Evolutionary conservation across 23 tunicate species (phyloP), one percentile per base, ranked within the genome.

Genomic region (Trididemnum miniatum): DNA sequence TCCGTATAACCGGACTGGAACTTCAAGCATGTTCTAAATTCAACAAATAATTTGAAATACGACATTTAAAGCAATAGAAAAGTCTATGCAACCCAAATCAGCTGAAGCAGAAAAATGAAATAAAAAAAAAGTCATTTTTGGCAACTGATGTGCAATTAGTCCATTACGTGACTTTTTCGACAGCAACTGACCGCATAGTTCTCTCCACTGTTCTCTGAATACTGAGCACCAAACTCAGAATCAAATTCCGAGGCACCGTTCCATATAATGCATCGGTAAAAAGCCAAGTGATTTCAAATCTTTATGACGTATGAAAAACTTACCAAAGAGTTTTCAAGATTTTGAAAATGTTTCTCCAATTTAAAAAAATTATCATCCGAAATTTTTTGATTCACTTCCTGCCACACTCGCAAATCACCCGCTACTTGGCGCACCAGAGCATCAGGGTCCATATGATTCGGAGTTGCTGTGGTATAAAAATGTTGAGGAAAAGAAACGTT

Each of bases 1-100:
- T 29, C 96, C 96, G 62, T 74, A 90, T 65, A 84, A 31, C 27
- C 96, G 86, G 1, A 77, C 83, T 2, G 89, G 89, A 32, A 85
- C 59, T 9, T 65, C 79, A 0, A 72, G 35, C 67, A 83, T 33
- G 20, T 20, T 60, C 87, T 83, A 49, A 34, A 59, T 24, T 2
- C 75, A 67, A 31, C 5, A 22, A 62, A 62, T 62, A 7, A 15
- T 44, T 44, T 15, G 54, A 7, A 15, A 44, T 44, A 44, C 54
- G 54, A 44, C 54, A 44, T 9, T 44, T 44, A 44, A 44, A 15
- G 9, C 54, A 15, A n/a, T n/a, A n/a, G n/a, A n/a, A n/a, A n/a
- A n/a, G n/a, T n/a, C n/a, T n/a, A n/a, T n/a, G n/a, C n/a, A n/a
- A n/a, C n/a, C n/a, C n/a, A n/a, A n/a, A n/a, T n/a, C n/a, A n/a